These are phyloP conservation scores for Asarcornis scutulata DNA, from an alignment of 2,113 vertebrate species.

Conservation along the genomic window DNA sequence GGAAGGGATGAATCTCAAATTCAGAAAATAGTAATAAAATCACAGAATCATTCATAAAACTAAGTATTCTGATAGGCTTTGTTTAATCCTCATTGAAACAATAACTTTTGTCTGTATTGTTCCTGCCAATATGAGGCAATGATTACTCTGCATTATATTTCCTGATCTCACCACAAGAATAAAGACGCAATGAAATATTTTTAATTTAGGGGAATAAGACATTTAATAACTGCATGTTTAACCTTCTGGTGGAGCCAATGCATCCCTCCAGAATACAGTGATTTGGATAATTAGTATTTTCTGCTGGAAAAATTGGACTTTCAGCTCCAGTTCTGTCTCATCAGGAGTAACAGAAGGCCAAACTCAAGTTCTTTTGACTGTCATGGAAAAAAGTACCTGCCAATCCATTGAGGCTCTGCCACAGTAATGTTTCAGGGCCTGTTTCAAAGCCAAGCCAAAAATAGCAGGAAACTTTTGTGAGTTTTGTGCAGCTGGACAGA, in stretches of 20 bases:
- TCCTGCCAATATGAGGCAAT: background rate
- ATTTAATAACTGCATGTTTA: background rate
- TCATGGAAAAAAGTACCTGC: background rate
- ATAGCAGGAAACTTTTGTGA: background rate
- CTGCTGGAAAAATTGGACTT: background rate
- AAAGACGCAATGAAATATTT: background rate
- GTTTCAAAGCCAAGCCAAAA: background rate
- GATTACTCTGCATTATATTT: background rate
- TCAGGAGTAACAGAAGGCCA: background rate
- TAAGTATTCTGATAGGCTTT: background rate
- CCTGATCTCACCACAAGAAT: background rate
- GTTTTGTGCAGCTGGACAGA: background rate
- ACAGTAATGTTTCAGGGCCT: background rate
- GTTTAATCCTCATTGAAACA: background rate
- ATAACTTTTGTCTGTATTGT: background rate
- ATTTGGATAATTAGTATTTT: background rate
- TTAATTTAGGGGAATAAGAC: background rate
- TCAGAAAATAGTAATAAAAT: background rate
- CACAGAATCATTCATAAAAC: background rate
- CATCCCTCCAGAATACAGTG: too few relatives aligned
- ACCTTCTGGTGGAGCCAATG: background rate
- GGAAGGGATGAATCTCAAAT: accelerated
- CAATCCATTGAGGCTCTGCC: background rate
- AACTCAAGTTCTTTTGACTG: background rate
- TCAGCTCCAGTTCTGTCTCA: background rate